Conservation (phyloP, 2,797 vertebrate species). For the Sphaeramia orbicularis region DNA sequence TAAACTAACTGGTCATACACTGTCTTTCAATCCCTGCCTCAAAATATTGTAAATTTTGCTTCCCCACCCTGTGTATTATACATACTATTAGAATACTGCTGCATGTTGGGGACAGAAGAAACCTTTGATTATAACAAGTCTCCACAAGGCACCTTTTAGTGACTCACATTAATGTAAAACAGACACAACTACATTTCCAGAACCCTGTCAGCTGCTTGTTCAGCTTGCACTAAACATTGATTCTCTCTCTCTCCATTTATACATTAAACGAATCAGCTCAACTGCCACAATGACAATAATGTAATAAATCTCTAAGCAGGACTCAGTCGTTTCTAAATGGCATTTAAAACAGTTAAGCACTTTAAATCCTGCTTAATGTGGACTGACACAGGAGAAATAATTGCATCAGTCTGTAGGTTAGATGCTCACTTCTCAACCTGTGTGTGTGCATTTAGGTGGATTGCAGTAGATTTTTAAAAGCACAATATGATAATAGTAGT, state of each 20-base stretch:
- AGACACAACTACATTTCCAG: not conserved
- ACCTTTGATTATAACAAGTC: too few species aligned
- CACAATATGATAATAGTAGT: too few species aligned
- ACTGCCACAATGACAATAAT: constrained; percentile 2
- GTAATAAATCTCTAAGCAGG: constrained; percentile 18
- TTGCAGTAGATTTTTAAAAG: too few species aligned
- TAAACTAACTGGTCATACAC: too few species aligned
- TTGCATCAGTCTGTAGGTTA: constrained; percentile 5
- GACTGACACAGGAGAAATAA: not conserved
- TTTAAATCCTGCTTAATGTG: constrained; percentile 20
- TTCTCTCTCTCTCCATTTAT: not conserved
- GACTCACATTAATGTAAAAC: not conserved
- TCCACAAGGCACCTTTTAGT: too few species aligned
- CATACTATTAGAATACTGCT: too few species aligned
- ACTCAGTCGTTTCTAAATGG: constrained; percentile 3
- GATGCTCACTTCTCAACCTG: not conserved
- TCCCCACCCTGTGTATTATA: too few species aligned
- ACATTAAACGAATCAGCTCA: constrained; percentile 10
- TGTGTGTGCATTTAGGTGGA: too few species aligned
- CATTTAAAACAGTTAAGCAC: not conserved
- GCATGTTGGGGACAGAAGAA: too few species aligned
- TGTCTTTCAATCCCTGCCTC: too few species aligned
- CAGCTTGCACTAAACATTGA: not conserved
- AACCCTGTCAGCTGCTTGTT: constrained; percentile 4
- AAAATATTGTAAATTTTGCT: too few species aligned